phyloP scores from a whole-genome alignment of 2,113 vertebrate species.

The Capricornis sumatraensis region DNA sequence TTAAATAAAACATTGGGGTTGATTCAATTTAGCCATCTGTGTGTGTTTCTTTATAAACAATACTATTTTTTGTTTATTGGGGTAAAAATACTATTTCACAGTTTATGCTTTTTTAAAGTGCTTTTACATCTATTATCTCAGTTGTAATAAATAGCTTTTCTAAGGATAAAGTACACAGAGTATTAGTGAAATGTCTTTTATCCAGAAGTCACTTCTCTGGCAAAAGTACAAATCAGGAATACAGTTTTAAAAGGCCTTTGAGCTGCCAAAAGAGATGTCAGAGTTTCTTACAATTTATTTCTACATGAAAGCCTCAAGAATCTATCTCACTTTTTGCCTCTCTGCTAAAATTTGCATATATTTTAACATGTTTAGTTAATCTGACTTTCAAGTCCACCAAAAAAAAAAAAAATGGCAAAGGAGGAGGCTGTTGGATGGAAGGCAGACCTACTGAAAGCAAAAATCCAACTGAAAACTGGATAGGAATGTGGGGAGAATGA shows the following conservation, averaged over 20 bases:
- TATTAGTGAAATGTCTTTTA: background rate
- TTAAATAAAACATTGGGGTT: slow-evolving; percentile 77
- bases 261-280: background rate
- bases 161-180: background rate
- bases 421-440: background rate
- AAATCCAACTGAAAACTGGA: background rate
- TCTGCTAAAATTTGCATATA: background rate
- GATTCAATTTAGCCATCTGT: slow-evolving; percentile 68
- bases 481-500: no score
- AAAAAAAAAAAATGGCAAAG: background rate
- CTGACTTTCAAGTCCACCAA: background rate
- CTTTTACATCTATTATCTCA: background rate
- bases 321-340: background rate
- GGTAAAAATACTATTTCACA: background rate
- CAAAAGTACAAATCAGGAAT: background rate
- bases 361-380: background rate
- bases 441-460: background rate
- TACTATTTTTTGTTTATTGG: background rate
- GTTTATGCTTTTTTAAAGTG: slow-evolving; percentile 13
- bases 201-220: background rate
- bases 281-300: background rate
- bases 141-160: background rate
- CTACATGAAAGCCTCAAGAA: background rate
- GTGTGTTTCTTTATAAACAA: slow-evolving; percentile 64
- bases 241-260: background rate